Percentiles rank a stretch among this genome's conserved stretches.
phyloP scores from a whole-genome alignment of 2,113 vertebrate genomes.

The Canis aureus region DNA sequence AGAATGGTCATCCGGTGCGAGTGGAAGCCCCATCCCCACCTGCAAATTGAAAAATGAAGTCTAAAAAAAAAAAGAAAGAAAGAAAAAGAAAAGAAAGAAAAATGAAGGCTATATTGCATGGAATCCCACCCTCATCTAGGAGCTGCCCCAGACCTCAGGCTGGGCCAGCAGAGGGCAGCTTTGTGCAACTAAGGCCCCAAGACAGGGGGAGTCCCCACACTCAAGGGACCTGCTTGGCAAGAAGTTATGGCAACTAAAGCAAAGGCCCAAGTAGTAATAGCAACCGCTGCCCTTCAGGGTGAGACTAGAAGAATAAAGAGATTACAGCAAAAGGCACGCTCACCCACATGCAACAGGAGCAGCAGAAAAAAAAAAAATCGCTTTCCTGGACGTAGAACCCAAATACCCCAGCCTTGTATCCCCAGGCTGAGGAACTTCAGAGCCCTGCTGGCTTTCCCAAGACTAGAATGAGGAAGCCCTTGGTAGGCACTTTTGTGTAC shows the following conservation, averaged over 20 bases:
- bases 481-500: rapidly evolving
- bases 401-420: rapidly evolving
- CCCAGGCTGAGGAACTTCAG: not conserved
- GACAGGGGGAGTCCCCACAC: not conserved
- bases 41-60: not conserved
- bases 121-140: rapidly evolving
- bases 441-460: not conserved
- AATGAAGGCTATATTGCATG: too few relatives aligned
- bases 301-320: not conserved
- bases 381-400: not conserved
- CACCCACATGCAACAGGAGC: not conserved
- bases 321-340: not conserved
- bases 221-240: not conserved
- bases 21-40: not conserved
- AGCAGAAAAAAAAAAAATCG: rapidly evolving
- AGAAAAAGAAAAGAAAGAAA: too few relatives aligned
- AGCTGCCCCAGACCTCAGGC: rapidly evolving
- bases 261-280: not conserved
- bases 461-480: not conserved
- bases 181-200: not conserved
- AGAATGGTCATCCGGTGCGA: not conserved
- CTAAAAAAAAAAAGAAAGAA: too few relatives aligned
- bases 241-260: not conserved
- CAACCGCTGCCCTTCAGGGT: not conserved
- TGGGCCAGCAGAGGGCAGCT: slow-evolving; percentile 34